Conservation (phyloP, 2,113 vertebrate species). For the Scomber scombrus region DNA sequence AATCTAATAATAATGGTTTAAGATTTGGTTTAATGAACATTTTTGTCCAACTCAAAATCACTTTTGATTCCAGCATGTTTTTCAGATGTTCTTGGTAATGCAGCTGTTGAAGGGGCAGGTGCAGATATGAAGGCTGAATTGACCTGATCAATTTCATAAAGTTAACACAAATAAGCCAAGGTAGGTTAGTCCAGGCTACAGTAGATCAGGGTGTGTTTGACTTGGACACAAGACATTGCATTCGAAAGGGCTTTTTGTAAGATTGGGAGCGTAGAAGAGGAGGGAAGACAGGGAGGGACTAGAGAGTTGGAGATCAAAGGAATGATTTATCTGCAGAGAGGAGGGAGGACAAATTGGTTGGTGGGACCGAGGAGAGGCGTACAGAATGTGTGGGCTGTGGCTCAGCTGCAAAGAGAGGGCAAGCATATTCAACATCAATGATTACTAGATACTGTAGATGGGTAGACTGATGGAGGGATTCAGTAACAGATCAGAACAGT, state of each 20-base stretch:
- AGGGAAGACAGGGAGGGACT: background rate
- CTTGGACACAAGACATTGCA: background rate
- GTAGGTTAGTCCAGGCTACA: background rate
- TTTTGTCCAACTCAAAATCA: background rate
- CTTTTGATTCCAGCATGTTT: background rate
- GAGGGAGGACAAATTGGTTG: background rate
- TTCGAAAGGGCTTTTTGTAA: slow-evolving; percentile 3
- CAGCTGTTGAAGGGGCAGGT: background rate
- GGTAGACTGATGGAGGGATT: background rate
- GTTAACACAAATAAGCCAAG: background rate
- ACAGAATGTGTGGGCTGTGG: background rate
- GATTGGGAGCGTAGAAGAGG: background rate
- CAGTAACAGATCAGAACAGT: background rate
- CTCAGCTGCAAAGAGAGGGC: no score
- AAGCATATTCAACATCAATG: no score
- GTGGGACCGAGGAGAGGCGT: background rate
- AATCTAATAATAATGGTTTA: no score
- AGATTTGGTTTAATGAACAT: background rate
- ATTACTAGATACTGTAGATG: no score
- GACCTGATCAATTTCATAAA: background rate
- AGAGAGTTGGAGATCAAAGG: slow-evolving; percentile 30
- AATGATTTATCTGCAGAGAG: slow-evolving; percentile 14
- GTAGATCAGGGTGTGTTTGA: background rate
- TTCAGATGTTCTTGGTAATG: background rate
- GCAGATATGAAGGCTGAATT: background rate